A percentile compares a stretch with the other conserved stretches of the same genome.
Evolutionary conservation across 2,113 vertebrate genomes (phyloP).

Genomic region (Anthoscopus minutus): DNA sequence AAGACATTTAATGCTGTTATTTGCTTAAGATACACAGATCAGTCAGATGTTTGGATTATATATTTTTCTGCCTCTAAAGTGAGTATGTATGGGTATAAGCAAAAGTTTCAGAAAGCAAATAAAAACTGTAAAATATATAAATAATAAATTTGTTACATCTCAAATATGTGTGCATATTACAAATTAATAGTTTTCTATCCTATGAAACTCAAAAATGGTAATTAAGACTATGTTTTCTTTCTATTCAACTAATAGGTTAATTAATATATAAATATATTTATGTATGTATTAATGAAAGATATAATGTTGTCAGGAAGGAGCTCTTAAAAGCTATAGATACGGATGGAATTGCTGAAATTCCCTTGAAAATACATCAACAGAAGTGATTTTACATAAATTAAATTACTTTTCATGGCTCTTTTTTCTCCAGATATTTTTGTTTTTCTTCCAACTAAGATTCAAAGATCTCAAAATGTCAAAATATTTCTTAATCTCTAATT

Average conservation of each 20-base stretch:
- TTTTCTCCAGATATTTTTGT: background rate
- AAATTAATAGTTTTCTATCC: background rate
- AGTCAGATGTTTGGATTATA: background rate
- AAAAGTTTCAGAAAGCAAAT: background rate
- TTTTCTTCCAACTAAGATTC: background rate
- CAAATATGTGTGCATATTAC: background rate
- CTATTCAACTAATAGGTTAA: too few relatives aligned
- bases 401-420: background rate
- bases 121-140: background rate
- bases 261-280: too few relatives aligned
- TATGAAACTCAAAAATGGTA: background rate
- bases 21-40: background rate
- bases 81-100: rapidly evolving
- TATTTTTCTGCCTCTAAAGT: background rate
- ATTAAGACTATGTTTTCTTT: background rate
- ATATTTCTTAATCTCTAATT: background rate
- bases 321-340: background rate
- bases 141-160: background rate
- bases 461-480: background rate
- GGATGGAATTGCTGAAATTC: background rate
- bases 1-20: background rate
- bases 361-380: background rate
- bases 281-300: too few relatives aligned
- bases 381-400: background rate
- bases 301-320: background rate